A percentile compares a stretch with the other conserved stretches of the same genome.
Evolutionary conservation across 2,888 invertebrate species (phyloP).

Genomic region (Kryphioiulus occultus): DNA sequence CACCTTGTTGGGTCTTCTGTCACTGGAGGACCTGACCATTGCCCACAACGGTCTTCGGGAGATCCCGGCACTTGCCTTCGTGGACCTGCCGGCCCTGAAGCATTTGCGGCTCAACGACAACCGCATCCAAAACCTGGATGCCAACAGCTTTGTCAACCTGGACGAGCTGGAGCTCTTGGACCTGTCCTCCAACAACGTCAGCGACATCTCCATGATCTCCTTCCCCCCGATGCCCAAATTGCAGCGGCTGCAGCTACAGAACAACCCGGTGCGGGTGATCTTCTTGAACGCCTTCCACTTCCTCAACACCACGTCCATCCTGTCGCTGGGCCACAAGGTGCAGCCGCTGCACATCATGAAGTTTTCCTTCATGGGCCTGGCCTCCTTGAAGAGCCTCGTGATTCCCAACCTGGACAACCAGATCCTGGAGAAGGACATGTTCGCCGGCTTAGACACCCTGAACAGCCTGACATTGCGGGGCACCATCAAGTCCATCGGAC

Average conservation of each 20-base stretch:
- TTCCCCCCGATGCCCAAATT: conserved; percentile 66
- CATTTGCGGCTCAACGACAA: conserved; percentile 49
- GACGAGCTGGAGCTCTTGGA: conserved; percentile 68
- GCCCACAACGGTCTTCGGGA: conserved; percentile 48
- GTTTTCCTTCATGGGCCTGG: conserved; percentile 55
- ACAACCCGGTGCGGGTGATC: conserved; percentile 56
- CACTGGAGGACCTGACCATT: conserved; percentile 52
- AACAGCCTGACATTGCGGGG: conserved; percentile 54
- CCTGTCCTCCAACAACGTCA: conserved; percentile 72
- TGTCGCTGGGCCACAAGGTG: conserved; percentile 55
- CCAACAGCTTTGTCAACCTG: conserved; percentile 50
- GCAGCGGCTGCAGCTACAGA: conserved; percentile 55
- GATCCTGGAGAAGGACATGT: conserved; percentile 55
- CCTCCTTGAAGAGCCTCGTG: conserved; percentile 53
- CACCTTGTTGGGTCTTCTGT: conserved; percentile 42
- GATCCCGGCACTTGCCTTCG: conserved; percentile 49
- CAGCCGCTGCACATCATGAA: conserved; percentile 56
- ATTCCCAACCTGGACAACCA: conserved; percentile 56
- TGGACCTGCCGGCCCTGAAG: conserved; percentile 50
- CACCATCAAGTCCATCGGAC: conserved; percentile 53
- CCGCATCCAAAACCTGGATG: conserved; percentile 50
- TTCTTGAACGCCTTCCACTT: conserved; percentile 56
- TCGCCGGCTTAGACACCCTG: conserved; percentile 55
- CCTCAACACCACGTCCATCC: conserved; percentile 53
- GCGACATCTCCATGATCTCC: conserved; percentile 73